Evolutionary conservation across 53 echinoderm and acorn worm genomes (phyloP).

Genomic region (Hippasteria phrygiana): DNA sequence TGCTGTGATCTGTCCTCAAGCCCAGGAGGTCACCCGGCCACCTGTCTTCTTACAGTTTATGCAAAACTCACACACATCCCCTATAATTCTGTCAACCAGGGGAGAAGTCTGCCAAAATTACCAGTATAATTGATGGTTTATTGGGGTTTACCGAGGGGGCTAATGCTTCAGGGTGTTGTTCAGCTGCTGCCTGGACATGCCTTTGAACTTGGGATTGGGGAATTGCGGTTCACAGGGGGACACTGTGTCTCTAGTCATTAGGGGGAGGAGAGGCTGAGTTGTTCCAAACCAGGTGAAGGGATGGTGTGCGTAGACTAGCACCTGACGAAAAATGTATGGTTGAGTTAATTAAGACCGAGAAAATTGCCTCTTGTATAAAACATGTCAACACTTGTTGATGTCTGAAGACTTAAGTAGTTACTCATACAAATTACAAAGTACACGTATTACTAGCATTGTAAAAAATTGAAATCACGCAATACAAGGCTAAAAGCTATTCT

Average conservation of each 20-base stretch:
- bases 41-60: constrained; percentile 48
- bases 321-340: too few species aligned
- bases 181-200: constrained; percentile 29
- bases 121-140: constrained; percentile 55
- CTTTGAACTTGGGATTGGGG: constrained; percentile 53
- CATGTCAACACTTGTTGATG: too few species aligned
- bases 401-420: too few species aligned
- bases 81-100: constrained; percentile 46
- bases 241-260: constrained; percentile 29
- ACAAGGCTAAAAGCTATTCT: too few species aligned
- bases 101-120: constrained; percentile 45
- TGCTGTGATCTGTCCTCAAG: constrained; percentile 34
- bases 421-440: too few species aligned
- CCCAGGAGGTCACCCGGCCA: constrained; percentile 14
- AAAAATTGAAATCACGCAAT: too few species aligned
- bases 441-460: too few species aligned
- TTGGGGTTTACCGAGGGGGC: constrained; percentile 37
- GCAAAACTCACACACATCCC: constrained; percentile 34
- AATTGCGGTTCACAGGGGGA: constrained; percentile 31
- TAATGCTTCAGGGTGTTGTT: constrained; percentile 53
- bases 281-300: neutral
- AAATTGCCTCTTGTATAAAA: too few species aligned
- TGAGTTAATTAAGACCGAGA: too few species aligned
- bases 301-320: too few species aligned
- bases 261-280: neutral